These are phyloP conservation scores for Scaptomyza montana DNA, from an alignment of 1,140 invertebrate species.

Conservation along the genomic window DNA sequence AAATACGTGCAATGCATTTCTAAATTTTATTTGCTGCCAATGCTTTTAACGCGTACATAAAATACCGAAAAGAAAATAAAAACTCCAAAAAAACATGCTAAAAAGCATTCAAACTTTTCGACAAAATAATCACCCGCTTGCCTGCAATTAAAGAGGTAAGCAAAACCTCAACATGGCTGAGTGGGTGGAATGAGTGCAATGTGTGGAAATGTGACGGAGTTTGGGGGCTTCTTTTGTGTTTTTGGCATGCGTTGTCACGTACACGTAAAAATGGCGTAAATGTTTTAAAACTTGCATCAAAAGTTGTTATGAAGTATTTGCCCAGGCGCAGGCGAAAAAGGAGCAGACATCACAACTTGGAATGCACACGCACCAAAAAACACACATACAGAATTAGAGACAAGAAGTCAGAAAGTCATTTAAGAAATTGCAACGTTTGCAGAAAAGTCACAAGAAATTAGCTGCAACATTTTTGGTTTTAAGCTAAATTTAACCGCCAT, in stretches of 20 bases:
- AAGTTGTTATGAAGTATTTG: constrained; percentile 76
- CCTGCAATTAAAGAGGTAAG: constrained; percentile 69
- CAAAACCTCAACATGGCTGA: constrained; percentile 26
- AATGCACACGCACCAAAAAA: neutral
- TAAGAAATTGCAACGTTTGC: constrained; percentile 61
- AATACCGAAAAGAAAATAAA: constrained; percentile 1
- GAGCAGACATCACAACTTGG: constrained; percentile 18
- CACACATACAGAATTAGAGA: neutral
- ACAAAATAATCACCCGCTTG: constrained; percentile 69
- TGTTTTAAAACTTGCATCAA: constrained; percentile 79
- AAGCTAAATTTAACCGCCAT: constrained; percentile 34
- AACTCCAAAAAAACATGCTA: neutral
- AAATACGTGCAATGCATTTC: constrained; percentile 74
- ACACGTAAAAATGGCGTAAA: constrained; percentile 73
- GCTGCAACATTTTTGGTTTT: constrained; percentile 47
- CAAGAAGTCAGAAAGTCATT: constrained; percentile 39
- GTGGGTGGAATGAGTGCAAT: too few relatives aligned
- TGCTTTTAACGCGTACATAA: constrained; percentile 35
- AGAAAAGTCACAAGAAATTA: constrained; percentile 61
- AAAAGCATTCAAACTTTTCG: constrained; percentile 55
- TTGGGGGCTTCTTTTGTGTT: constrained; percentile 30
- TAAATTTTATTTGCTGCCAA: constrained; percentile 52
- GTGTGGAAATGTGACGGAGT: neutral
- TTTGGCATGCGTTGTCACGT: constrained; percentile 76
- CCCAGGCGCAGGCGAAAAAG: constrained; percentile 25